Conservation (phyloP, 1,140 invertebrate species). For the Ooceraea biroi region DNA sequence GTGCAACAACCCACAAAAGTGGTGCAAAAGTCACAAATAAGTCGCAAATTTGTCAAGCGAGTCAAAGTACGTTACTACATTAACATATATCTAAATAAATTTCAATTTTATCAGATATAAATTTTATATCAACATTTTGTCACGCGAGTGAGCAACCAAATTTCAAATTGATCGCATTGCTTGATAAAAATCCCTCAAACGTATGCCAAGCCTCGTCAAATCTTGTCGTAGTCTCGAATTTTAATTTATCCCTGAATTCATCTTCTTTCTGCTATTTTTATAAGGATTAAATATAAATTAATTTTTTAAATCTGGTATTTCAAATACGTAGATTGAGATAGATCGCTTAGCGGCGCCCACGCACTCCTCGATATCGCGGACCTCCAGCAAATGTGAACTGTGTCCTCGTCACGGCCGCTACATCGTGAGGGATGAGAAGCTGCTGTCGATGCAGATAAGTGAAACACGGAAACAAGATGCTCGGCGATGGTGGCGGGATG, state of each 20-base stretch:
- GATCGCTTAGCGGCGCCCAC: constrained; percentile 86
- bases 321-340: constrained; percentile 79
- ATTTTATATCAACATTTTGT: no score
- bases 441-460: constrained; percentile 65
- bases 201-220: no score
- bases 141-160: no score
- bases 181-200: no score
- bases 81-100: neutral
- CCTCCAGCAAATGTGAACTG: constrained; percentile 23
- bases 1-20: constrained; percentile 57
- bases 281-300: neutral
- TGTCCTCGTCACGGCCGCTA: constrained; percentile 79
- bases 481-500: constrained; percentile 79
- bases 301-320: constrained; percentile 17
- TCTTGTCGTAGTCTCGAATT: no score
- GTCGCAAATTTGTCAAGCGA: constrained; percentile 75
- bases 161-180: no score
- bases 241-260: no score
- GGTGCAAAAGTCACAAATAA: constrained; percentile 59
- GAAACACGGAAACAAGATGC: constrained; percentile 71
- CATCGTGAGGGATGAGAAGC: constrained; percentile 62
- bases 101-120: neutral
- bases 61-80: constrained; percentile 74
- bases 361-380: constrained; percentile 81
- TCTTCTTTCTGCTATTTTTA: no score